These are phyloP conservation scores for Dysdera silvatica DNA, from an alignment of 1,140 invertebrate species.

Conservation along the genomic window DNA sequence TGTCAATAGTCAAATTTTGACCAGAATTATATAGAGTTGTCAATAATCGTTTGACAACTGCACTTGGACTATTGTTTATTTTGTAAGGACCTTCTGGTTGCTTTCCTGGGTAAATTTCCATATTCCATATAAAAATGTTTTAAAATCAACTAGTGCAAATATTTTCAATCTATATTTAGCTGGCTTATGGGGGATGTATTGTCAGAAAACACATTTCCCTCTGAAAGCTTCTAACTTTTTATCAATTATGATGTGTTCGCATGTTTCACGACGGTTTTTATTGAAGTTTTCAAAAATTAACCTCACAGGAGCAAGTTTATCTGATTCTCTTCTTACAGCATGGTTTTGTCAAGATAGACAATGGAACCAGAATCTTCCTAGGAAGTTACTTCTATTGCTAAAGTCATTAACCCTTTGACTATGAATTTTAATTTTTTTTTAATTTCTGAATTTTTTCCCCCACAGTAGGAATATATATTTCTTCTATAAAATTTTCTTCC, in stretches of 20 bases:
- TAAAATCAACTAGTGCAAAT: slow-evolving; percentile 26
- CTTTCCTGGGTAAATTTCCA: slow-evolving; percentile 30
- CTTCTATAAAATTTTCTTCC: no score
- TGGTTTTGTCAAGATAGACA: no score
- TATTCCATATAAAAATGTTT: slow-evolving; percentile 26
- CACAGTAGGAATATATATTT: no score
- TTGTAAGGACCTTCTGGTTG: slow-evolving; percentile 24
- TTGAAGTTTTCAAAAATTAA: no score
- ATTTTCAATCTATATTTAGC: slow-evolving; percentile 35
- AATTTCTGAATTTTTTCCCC: no score
- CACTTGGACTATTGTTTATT: background rate
- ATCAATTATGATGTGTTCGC: slow-evolving; percentile 30
- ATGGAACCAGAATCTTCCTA: no score
- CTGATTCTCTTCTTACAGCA: no score
- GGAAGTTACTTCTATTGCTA: no score
- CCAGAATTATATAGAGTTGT: slow-evolving; percentile 6
- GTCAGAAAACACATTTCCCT: slow-evolving; percentile 27
- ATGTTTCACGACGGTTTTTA: no score
- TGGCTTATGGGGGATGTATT: slow-evolving; percentile 31
- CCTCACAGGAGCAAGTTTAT: no score
- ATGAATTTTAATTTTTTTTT: no score
- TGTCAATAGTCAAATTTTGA: slow-evolving; percentile 25
- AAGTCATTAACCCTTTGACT: no score
- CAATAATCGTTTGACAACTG: slow-evolving; percentile 10
- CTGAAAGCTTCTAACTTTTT: slow-evolving; percentile 33